Evolutionary conservation across 2,113 vertebrate genomes (phyloP).

Genomic region (Pedetes capensis): DNA sequence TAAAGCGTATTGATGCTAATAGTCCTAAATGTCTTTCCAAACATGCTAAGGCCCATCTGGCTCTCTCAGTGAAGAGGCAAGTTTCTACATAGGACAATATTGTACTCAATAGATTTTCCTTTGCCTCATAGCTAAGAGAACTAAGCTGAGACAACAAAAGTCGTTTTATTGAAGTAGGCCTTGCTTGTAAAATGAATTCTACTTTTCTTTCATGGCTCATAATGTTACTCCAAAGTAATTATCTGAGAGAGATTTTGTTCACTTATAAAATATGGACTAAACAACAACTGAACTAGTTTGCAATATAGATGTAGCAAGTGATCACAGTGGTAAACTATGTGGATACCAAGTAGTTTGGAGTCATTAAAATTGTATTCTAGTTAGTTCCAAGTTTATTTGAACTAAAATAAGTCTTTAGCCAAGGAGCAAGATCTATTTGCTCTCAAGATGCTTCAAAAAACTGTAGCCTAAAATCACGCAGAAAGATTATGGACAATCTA

Average conservation of each 20-base stretch:
- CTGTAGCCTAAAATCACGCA: neutral
- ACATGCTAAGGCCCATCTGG: neutral
- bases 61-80: neutral
- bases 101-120: neutral
- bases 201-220: conserved; percentile 50
- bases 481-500: neutral
- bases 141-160: conserved; percentile 31
- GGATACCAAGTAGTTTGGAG: neutral
- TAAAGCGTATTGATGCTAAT: neutral
- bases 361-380: neutral
- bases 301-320: neutral
- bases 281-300: neutral
- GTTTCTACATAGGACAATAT: neutral
- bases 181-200: conserved; percentile 53
- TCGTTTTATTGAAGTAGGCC: conserved; percentile 48
- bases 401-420: neutral
- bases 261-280: conserved; percentile 55
- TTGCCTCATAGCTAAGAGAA: neutral
- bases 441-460: neutral
- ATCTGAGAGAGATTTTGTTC: conserved; percentile 46
- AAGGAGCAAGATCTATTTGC: neutral
- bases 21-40: neutral
- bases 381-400: neutral
- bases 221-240: conserved; percentile 66
- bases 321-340: neutral